These are phyloP conservation scores for Micromys minutus DNA, from an alignment of 2,113 vertebrate genomes.

Conservation along the genomic window DNA sequence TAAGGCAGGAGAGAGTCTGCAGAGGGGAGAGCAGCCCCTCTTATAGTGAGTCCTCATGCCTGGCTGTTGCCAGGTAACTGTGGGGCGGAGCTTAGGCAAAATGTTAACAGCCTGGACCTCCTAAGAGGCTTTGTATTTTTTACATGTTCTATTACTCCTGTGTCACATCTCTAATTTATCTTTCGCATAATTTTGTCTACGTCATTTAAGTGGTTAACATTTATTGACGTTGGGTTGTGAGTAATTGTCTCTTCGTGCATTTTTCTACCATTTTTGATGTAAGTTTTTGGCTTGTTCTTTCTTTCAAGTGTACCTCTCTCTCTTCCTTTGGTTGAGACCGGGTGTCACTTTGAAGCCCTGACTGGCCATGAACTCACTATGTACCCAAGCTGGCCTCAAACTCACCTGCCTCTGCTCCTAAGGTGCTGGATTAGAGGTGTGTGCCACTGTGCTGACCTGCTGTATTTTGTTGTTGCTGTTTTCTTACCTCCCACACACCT, in stretches of 20 bases:
- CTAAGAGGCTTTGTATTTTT: not conserved
- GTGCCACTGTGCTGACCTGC: not conserved
- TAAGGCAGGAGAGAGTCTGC: no score
- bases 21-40: no score
- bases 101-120: not conserved
- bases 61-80: no score
- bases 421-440: not conserved
- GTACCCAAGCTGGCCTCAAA: not conserved
- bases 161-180: not conserved
- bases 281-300: not conserved
- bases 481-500: not conserved
- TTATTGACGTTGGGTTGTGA: not conserved
- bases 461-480: slow-evolving; percentile 11
- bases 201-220: slow-evolving; percentile 13
- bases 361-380: not conserved
- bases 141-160: not conserved
- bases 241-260: not conserved
- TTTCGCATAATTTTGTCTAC: slow-evolving; percentile 13
- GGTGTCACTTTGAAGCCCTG: not conserved
- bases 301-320: not conserved
- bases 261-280: not conserved
- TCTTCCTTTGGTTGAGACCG: not conserved
- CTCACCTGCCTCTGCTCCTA: not conserved
- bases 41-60: no score
- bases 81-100: no score